A percentile compares a stretch with the other conserved stretches of the same genome.
phyloP scores from a whole-genome alignment of 2,113 vertebrate species.

The Cyprinodon tularosa region DNA sequence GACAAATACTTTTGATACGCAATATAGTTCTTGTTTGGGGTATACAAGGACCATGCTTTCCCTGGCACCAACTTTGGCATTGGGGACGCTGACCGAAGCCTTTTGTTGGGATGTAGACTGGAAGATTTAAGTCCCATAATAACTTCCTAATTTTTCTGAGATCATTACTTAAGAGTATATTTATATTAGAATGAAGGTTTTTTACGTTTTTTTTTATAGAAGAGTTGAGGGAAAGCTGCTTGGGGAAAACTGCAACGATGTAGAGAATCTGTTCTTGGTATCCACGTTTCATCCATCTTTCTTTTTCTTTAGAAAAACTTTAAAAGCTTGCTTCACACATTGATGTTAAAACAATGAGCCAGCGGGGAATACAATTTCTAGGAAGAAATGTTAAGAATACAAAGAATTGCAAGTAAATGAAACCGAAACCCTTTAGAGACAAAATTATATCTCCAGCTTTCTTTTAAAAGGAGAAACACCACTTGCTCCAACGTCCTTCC shows the following conservation, averaged over 20 bases:
- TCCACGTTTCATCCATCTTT: neutral
- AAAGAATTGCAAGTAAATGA: neutral
- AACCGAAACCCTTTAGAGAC: neutral
- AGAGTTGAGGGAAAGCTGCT: neutral
- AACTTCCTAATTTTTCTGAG: no score
- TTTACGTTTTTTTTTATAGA: neutral
- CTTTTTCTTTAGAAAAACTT: slow-evolving; percentile 18
- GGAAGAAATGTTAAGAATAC: neutral
- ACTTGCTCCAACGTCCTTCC: neutral
- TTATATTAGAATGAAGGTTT: neutral
- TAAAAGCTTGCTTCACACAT: slow-evolving; percentile 27
- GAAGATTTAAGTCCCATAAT: no score
- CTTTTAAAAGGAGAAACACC: neutral
- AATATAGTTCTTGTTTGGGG: no score
- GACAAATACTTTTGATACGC: no score
- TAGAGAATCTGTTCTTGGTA: slow-evolving; percentile 24
- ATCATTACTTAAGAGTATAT: no score
- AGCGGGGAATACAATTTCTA: neutral
- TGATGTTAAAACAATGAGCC: slow-evolving; percentile 11
- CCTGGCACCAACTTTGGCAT: no score
- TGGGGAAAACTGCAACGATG: neutral
- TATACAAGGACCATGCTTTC: no score
- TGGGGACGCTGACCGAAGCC: no score
- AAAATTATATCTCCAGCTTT: neutral
- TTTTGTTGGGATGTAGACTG: no score